Evolutionary conservation across 1,140 invertebrate species (phyloP).

Genomic region (Drosophila bipectinata): DNA sequence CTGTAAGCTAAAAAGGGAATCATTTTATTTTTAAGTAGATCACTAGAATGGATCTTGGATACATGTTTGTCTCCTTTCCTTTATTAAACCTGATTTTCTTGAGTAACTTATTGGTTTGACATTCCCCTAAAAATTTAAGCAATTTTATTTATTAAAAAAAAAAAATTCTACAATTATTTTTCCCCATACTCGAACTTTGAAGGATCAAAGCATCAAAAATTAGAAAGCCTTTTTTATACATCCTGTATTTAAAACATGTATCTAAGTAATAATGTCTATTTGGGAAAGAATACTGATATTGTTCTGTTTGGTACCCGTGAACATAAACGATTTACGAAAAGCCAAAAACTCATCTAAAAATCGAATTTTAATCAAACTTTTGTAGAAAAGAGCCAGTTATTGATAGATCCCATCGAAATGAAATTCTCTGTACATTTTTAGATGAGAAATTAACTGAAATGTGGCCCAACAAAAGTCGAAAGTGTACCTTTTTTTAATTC

Average conservation of each 20-base stretch:
- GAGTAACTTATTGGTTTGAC: neutral
- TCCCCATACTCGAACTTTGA: too few relatives aligned
- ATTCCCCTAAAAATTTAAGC: neutral
- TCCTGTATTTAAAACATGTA: neutral
- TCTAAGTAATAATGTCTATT: conserved; percentile 4
- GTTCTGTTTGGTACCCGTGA: conserved; percentile 25
- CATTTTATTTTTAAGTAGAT: neutral
- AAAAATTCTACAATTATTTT: neutral
- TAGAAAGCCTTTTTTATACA: neutral
- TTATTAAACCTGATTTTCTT: neutral
- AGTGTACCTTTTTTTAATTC: neutral
- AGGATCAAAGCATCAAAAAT: too few relatives aligned
- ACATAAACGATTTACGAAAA: conserved; percentile 26
- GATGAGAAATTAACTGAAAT: conserved; percentile 17
- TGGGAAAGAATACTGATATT: conserved; percentile 29
- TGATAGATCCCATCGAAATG: conserved; percentile 55
- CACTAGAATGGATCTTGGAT: neutral
- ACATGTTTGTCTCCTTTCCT: too few relatives aligned
- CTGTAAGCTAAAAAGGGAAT: neutral
- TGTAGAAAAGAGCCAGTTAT: conserved; percentile 24
- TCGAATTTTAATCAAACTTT: conserved; percentile 36
- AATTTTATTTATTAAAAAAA: neutral
- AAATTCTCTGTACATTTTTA: conserved; percentile 30
- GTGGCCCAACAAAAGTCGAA: conserved; percentile 11
- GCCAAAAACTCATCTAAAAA: conserved; percentile 12